Percentiles rank a stretch among this genome's conserved stretches.
phyloP scores from a whole-genome alignment of 1,140 invertebrate genomes.

The Sminthurinus signatus region DNA sequence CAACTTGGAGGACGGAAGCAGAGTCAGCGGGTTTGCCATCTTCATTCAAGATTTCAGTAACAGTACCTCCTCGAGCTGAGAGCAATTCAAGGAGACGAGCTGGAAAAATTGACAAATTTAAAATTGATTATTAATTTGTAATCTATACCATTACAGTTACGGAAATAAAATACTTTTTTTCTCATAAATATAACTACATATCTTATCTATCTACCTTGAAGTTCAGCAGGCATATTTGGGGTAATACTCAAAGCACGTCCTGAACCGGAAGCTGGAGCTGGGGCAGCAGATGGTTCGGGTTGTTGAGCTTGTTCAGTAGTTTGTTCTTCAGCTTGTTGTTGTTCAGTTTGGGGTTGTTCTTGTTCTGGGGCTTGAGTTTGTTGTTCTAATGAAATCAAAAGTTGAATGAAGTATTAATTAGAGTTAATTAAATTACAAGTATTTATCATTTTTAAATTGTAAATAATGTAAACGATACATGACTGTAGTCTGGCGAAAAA shows the following conservation, averaged over 20 bases:
- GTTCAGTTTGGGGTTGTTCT: constrained; percentile 22
- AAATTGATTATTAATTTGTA: too few relatives aligned
- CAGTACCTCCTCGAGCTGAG: constrained; percentile 46
- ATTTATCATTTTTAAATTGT: too few relatives aligned
- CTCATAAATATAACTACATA: too few relatives aligned
- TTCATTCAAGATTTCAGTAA: constrained; percentile 39
- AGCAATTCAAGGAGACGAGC: constrained; percentile 51
- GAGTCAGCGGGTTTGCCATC: constrained; percentile 37
- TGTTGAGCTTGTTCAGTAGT: constrained; percentile 21
- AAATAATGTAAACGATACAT: too few relatives aligned
- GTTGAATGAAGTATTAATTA: too few relatives aligned
- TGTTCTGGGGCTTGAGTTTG: constrained; percentile 16
- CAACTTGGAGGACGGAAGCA: constrained; percentile 40
- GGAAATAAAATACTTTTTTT: too few relatives aligned
- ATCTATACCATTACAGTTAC: too few relatives aligned
- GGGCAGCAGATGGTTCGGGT: constrained; percentile 24
- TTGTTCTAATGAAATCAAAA: too few relatives aligned
- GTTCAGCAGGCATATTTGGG: constrained; percentile 47
- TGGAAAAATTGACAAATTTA: too few relatives aligned
- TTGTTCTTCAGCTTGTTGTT: constrained; percentile 29
- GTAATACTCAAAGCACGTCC: constrained; percentile 41
- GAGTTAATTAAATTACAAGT: not conserved
- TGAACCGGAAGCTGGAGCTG: constrained; percentile 39
- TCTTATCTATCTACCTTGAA: too few relatives aligned
- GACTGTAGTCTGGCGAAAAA: too few relatives aligned